phyloP scores from a whole-genome alignment of 2,888 invertebrate species.

The Bombylius major region DNA sequence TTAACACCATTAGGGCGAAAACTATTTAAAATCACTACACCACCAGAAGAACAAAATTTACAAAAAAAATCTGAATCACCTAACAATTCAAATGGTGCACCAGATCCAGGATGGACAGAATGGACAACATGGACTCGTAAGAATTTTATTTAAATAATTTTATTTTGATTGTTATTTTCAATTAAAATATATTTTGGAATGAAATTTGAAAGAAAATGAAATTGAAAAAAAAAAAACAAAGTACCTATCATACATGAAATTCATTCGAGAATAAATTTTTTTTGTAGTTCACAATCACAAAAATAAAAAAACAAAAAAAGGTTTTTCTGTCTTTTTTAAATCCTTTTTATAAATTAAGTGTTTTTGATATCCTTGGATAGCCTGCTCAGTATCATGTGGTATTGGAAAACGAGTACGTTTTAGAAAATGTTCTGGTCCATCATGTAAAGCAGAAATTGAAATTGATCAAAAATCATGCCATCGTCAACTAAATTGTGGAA shows the following conservation, averaged over 20 bases:
- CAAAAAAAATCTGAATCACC: too few species aligned
- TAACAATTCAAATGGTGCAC: too few species aligned
- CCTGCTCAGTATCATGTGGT: not conserved
- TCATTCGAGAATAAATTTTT: too few species aligned
- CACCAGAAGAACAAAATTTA: not conserved
- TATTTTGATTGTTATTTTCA: too few species aligned
- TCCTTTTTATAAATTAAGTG: too few species aligned
- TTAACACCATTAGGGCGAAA: not conserved
- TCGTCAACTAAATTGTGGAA: not conserved
- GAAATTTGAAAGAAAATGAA: too few species aligned
- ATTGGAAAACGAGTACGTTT: not conserved
- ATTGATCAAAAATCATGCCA: not conserved
- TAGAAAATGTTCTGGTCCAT: not conserved
- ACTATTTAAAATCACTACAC: not conserved
- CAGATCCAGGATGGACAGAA: not conserved
- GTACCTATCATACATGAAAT: too few species aligned
- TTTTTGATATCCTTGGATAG: not conserved
- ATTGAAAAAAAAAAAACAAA: too few species aligned
- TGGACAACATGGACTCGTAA: constrained; percentile 1
- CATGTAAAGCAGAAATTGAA: not conserved
- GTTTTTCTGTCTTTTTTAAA: too few species aligned
- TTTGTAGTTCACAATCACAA: too few species aligned
- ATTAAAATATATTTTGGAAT: too few species aligned
- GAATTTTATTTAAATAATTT: not conserved
- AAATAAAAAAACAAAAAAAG: too few species aligned